Evolutionary conservation across 2,113 vertebrate species (phyloP).

Genomic region (Microcebus ravelobensis): DNA sequence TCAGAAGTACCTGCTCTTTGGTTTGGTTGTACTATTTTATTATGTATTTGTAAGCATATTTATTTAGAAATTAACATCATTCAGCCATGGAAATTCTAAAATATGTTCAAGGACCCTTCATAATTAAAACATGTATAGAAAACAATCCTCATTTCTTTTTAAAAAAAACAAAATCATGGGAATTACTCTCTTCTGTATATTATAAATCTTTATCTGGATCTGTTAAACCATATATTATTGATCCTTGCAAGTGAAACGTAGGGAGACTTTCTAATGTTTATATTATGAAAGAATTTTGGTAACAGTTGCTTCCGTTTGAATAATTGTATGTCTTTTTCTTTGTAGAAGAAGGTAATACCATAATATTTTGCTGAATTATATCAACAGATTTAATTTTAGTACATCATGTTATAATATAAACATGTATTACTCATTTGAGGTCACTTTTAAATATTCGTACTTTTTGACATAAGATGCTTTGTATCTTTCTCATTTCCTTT

Average conservation of each 20-base stretch:
- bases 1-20: background rate
- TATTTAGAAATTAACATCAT: conserved; percentile 20
- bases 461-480: conserved; percentile 51
- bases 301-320: conserved; percentile 17
- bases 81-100: conserved; percentile 39
- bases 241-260: conserved; percentile 13
- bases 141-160: conserved; percentile 36
- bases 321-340: conserved; percentile 41
- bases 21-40: background rate
- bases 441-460: conserved; percentile 45
- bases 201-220: background rate
- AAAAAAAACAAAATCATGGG: background rate
- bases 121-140: conserved; percentile 37
- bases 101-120: background rate
- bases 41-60: background rate
- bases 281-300: conserved; percentile 24
- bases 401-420: conserved; percentile 54
- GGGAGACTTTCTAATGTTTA: conserved; percentile 41
- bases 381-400: conserved; percentile 44
- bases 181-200: background rate
- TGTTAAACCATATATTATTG: background rate
- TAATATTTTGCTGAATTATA: background rate
- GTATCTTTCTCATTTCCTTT: conserved; percentile 62
- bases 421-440: conserved; percentile 61
- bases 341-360: background rate